These are phyloP conservation scores for Eupithecia exiguata DNA, from an alignment of 2,888 invertebrate species.

Conservation along the genomic window DNA sequence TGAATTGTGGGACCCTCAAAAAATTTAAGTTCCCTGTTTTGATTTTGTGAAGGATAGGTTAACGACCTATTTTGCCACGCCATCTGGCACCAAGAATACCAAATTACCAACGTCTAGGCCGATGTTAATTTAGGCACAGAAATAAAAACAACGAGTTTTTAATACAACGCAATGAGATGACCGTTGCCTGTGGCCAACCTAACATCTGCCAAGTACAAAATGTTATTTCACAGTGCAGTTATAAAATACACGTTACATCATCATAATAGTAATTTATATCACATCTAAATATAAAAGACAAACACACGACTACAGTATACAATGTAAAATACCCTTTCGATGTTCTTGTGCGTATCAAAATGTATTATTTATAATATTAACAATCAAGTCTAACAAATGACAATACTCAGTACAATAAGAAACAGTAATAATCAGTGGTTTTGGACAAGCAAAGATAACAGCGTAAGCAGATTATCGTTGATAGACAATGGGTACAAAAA, in stretches of 20 bases:
- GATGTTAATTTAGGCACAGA: not conserved
- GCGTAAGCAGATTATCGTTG: too few relatives aligned
- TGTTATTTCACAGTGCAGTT: constrained; percentile 35
- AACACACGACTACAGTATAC: constrained; percentile 17
- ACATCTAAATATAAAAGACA: constrained; percentile 31
- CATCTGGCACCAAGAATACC: too few relatives aligned
- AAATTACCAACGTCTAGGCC: not conserved
- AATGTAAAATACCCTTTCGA: constrained; percentile 45
- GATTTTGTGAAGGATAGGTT: too few relatives aligned
- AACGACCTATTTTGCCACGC: too few relatives aligned
- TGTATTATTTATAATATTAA: too few relatives aligned
- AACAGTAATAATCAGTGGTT: not conserved
- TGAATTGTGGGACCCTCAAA: too few relatives aligned
- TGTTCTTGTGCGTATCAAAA: constrained; percentile 42
- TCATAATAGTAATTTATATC: constrained; percentile 27
- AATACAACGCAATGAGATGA: not conserved
- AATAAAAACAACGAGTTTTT: not conserved
- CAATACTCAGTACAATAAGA: not conserved
- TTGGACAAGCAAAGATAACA: too few relatives aligned
- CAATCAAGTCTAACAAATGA: constrained; percentile 3
- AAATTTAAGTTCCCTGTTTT: too few relatives aligned
- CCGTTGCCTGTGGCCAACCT: not conserved
- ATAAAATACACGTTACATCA: constrained; percentile 38
- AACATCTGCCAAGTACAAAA: constrained; percentile 3
- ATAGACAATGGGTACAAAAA: too few relatives aligned